A percentile compares a stretch with the other conserved stretches of the same genome.
Evolutionary conservation across 2,888 invertebrate genomes (phyloP).

Genomic region (Cyclophora punctaria): DNA sequence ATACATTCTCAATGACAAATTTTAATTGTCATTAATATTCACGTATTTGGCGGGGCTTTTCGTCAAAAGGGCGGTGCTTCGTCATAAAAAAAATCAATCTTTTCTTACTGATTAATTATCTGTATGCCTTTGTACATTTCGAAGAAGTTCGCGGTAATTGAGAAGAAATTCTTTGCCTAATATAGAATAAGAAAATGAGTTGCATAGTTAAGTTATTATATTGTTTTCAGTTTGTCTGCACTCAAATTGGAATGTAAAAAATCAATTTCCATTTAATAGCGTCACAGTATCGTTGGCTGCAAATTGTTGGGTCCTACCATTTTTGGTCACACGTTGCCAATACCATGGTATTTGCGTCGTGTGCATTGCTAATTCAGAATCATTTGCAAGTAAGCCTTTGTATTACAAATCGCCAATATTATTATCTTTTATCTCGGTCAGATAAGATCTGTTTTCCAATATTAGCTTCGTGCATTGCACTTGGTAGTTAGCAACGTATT

Average conservation of each 20-base stretch:
- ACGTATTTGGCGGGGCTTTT: slow-evolving; percentile 10
- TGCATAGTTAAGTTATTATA: slow-evolving; percentile 63
- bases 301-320: slow-evolving; percentile 21
- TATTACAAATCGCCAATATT: background rate
- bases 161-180: slow-evolving; percentile 49
- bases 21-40: slow-evolving; percentile 23
- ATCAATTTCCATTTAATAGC: slow-evolving; percentile 30
- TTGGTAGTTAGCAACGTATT: background rate
- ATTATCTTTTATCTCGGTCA: background rate
- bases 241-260: slow-evolving; percentile 28
- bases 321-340: slow-evolving; percentile 3
- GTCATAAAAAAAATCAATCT: slow-evolving; percentile 18
- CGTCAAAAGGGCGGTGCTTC: slow-evolving; percentile 16
- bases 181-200: slow-evolving; percentile 33
- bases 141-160: slow-evolving; percentile 38
- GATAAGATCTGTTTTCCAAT: background rate
- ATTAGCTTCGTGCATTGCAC: background rate
- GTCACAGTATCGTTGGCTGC: slow-evolving; percentile 28
- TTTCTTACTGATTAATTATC: slow-evolving; percentile 18
- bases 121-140: slow-evolving; percentile 23
- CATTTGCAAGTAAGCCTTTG: slow-evolving; percentile 1
- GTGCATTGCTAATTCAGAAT: slow-evolving; percentile 7
- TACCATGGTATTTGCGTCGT: slow-evolving; percentile 6
- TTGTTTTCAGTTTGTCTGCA: slow-evolving; percentile 32
- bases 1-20: slow-evolving; percentile 4